These are phyloP conservation scores for Trissolcus japonicus DNA, from an alignment of 2,888 invertebrate species.

Conservation along the genomic window DNA sequence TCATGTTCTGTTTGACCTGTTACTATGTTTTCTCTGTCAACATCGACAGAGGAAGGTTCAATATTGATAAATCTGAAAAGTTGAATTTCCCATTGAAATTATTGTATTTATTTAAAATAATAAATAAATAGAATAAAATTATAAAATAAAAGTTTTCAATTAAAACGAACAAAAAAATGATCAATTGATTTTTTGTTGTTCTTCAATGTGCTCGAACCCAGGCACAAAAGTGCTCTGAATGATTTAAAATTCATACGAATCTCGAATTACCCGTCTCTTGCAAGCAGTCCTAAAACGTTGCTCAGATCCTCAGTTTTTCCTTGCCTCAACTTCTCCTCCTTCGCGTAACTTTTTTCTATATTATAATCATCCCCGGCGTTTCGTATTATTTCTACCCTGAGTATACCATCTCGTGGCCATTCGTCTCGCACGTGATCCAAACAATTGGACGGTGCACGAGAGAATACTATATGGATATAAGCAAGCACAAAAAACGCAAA, in stretches of 20 bases:
- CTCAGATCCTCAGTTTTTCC: conserved; percentile 81
- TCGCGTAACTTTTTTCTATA: conserved; percentile 89
- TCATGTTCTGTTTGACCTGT: conserved; percentile 73
- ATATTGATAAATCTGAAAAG: conserved; percentile 81
- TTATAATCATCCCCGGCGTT: conserved; percentile 85
- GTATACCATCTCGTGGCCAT: conserved; percentile 97
- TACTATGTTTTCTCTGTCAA: conserved; percentile 77
- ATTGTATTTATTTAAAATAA: conserved; percentile 1
- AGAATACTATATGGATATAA: conserved; percentile 96
- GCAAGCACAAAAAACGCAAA: conserved; percentile 92
- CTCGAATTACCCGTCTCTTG: conserved; percentile 80
- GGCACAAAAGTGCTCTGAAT: no score
- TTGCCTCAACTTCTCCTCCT: conserved; percentile 85
- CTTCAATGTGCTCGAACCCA: no score
- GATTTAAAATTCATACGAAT: no score
- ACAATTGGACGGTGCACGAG: conserved; percentile 94
- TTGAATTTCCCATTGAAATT: no score
- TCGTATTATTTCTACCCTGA: conserved; percentile 91
- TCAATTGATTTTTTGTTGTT: no score
- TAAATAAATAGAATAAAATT: background rate
- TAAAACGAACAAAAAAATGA: no score
- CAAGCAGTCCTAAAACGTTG: conserved; percentile 81
- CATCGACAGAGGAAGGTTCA: conserved; percentile 82
- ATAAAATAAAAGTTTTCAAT: background rate
- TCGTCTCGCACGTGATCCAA: conserved; percentile 89